A percentile compares a stretch with the other conserved stretches of the same genome.
phyloP scores from a whole-genome alignment of 1,140 invertebrate genomes.

The Archivesica marissinica region DNA sequence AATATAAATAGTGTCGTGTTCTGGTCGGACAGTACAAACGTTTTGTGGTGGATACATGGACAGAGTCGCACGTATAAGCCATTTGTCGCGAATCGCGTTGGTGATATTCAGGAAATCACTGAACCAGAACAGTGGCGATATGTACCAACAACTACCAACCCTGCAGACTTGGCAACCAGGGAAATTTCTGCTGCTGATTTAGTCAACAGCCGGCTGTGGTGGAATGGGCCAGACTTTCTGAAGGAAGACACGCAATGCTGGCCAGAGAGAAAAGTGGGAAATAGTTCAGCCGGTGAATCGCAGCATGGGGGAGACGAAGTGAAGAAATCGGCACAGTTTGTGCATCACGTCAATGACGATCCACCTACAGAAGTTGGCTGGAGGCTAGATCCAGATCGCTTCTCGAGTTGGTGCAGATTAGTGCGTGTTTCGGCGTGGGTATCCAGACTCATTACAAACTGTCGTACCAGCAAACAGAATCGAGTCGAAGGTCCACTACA shows the following conservation, averaged over 20 bases:
- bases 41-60: slow-evolving; percentile 17
- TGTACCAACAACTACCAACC: background rate
- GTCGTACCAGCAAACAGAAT: background rate
- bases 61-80: slow-evolving; percentile 21
- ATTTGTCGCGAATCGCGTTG: slow-evolving; percentile 45
- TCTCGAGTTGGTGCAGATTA: background rate
- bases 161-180: background rate
- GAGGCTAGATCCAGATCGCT: background rate
- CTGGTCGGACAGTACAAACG: slow-evolving; percentile 47
- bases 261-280: slow-evolving; percentile 19
- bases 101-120: background rate
- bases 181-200: background rate
- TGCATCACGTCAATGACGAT: background rate
- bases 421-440: slow-evolving; percentile 23
- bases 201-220: background rate
- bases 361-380: too few species aligned
- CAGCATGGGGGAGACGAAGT: background rate
- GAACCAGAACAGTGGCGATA: background rate
- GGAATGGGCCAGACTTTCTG: slow-evolving; percentile 18
- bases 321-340: background rate
- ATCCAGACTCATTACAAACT: background rate
- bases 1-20: background rate
- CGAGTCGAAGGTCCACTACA: background rate
- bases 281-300: background rate
- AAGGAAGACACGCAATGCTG: background rate